Conservation (phyloP, 2,113 vertebrate species). For the Myotis brandtii region DNA sequence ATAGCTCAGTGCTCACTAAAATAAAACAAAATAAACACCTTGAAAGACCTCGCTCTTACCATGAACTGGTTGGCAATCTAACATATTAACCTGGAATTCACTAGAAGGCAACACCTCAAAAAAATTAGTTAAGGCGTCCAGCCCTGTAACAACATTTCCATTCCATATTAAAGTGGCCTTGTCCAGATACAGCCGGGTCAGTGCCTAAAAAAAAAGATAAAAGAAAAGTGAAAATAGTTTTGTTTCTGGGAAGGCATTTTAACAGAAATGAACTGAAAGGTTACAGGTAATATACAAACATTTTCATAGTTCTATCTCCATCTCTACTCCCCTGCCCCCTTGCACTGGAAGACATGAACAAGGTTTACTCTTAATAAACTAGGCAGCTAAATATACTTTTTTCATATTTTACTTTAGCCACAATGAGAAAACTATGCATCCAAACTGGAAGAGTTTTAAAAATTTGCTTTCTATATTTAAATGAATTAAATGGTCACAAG, state of each 20-base stretch:
- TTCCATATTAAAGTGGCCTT: conserved; percentile 97
- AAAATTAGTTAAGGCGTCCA: conserved; percentile 92
- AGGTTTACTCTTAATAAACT: background rate
- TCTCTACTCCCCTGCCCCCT: background rate
- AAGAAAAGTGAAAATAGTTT: background rate
- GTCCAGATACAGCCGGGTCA: conserved; percentile 95
- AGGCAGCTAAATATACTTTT: background rate
- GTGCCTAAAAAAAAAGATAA: conserved; percentile 60
- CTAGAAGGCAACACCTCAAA: conserved; percentile 97
- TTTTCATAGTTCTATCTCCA: conserved; percentile 3
- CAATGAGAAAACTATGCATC: background rate
- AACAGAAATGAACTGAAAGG: conserved; percentile 18
- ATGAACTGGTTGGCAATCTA: conserved; percentile 98
- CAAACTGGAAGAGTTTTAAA: background rate
- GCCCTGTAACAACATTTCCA: conserved; percentile 93
- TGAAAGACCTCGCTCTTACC: conserved; percentile 73
- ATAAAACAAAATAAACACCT: conserved; percentile 14
- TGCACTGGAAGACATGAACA: background rate
- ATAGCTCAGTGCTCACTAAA: conserved; percentile 11
- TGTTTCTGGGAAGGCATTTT: background rate
- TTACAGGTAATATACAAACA: background rate
- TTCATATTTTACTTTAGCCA: conserved; percentile 39
- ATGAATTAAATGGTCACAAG: conserved; percentile 45
- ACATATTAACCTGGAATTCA: conserved; percentile 94
- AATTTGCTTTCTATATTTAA: conserved; percentile 60